These are phyloP conservation scores for Hyla sarda DNA, from an alignment of 2,113 vertebrate genomes.

Conservation along the genomic window DNA sequence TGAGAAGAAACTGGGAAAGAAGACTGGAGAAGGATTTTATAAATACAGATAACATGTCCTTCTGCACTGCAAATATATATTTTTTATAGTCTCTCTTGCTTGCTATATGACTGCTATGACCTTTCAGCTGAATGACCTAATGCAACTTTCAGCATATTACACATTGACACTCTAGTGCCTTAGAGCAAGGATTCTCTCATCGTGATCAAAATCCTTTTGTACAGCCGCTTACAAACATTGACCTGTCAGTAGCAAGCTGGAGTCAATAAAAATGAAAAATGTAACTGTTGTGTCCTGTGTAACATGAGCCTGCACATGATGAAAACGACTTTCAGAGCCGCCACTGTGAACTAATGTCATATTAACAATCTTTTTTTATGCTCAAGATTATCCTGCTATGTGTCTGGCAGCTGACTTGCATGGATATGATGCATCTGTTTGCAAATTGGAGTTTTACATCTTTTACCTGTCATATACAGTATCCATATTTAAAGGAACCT, in stretches of 20 bases:
- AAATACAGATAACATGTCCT: slow-evolving; percentile 81
- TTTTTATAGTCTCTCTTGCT: slow-evolving; percentile 24
- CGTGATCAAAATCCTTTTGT: slow-evolving; percentile 13
- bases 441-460: too few relatives aligned
- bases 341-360: neutral
- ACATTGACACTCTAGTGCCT: slow-evolving; percentile 71
- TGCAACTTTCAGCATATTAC: slow-evolving; percentile 52
- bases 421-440: too few relatives aligned
- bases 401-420: too few relatives aligned
- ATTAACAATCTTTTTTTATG: too few relatives aligned
- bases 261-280: slow-evolving; percentile 29
- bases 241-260: neutral
- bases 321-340: neutral
- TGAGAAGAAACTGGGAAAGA: slow-evolving; percentile 91
- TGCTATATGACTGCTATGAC: neutral
- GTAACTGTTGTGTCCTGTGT: neutral
- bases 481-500: too few relatives aligned
- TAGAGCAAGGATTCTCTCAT: slow-evolving; percentile 56
- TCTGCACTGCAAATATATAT: slow-evolving; percentile 23
- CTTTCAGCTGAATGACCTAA: neutral
- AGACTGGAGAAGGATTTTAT: slow-evolving; percentile 95
- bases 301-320: neutral
- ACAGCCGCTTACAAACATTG: slow-evolving; percentile 8
- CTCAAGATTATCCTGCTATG: too few relatives aligned
- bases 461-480: too few relatives aligned